Evolutionary conservation across 2,888 invertebrate species (phyloP).

Genomic region (Ditylenchus weischeri): DNA sequence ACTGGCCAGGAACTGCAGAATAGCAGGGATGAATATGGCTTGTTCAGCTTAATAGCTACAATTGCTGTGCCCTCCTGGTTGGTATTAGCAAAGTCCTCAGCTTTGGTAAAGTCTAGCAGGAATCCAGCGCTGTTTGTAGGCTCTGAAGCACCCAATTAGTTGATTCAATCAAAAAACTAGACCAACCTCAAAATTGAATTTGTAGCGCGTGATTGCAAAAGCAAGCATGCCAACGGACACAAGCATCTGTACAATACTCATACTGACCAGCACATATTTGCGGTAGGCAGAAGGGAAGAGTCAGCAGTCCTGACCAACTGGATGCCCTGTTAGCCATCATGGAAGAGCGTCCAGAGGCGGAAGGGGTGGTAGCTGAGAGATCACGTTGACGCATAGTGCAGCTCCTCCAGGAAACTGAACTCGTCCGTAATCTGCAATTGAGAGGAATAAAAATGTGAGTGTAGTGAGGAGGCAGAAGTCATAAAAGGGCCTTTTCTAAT

Average conservation of each 20-base stretch:
- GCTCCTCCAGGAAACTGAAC: constrained; percentile 31
- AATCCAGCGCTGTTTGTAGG: constrained; percentile 4
- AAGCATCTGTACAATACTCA: constrained; percentile 27
- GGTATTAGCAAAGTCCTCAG: constrained; percentile 34
- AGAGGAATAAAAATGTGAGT: too few relatives aligned
- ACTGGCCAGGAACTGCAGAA: constrained; percentile 34
- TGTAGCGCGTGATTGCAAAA: constrained; percentile 29
- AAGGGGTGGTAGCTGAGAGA: neutral
- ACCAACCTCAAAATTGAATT: neutral
- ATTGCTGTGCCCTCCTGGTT: constrained; percentile 37
- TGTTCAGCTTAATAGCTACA: constrained; percentile 33
- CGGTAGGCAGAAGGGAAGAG: constrained; percentile 5
- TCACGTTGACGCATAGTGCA: constrained; percentile 15
- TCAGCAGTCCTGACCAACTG: neutral
- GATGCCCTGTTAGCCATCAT: neutral
- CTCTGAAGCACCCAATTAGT: neutral
- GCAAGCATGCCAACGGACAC: constrained; percentile 23
- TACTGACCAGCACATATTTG: constrained; percentile 18
- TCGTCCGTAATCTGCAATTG: constrained; percentile 27
- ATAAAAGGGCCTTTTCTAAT: too few relatives aligned
- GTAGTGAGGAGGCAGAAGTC: too few relatives aligned
- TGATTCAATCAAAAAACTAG: neutral
- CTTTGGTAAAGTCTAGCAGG: constrained; percentile 35
- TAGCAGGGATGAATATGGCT: constrained; percentile 27
- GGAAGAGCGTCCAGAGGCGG: neutral